Base-by-base conservation (phyloP, 2,113 vertebrate species). In the Casuarius casuarius region DNA sequence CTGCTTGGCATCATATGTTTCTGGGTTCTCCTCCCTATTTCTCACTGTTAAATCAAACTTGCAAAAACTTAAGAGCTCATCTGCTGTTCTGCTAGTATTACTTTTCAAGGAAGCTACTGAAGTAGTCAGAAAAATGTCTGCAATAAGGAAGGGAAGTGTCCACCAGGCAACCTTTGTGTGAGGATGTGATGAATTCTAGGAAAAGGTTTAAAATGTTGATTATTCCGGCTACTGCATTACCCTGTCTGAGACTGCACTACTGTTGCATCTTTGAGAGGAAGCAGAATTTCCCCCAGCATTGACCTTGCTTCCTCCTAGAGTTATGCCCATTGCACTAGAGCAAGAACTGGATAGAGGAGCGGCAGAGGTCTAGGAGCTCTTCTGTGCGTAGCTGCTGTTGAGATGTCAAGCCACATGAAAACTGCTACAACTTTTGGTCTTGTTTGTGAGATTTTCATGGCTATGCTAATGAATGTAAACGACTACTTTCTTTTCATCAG, bases 291-390 rank as follows among this genome's bases (percentile, higher is more conserved):
- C 38, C 62, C 38, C 15, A 42, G 0, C 11, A 28, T 25, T 49
- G 11, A 52, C 7, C 5, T 38, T 42, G 6, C 12, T 56, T 56
- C 31, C 20, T 85, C 3, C 23, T 15, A 7, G 62, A 48, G 21
- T 1, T 2, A 26, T 5, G 77, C 1, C 9, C 44, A 9, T 22
- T 2, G 20, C 59, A 0, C 26, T 35, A 31, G 28, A 81, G 35
- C 29, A 72, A 61, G 26, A 75, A 63, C 17, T 29, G n/a, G 2
- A 16, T 74, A 46, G 35, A 81, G 15, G 14, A 35, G 7, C 10
- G 26, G 16, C 12, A 38, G 15, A 46, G 11, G n/a, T 13, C 10
- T 10, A 44, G 33, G 33, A 59, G 13, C 4, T 61, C 31, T 52
- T 89, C 54, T 79, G 84, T 29, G 67, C 51, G 17, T 31, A 12